These are phyloP conservation scores for Orgyia antiqua DNA, from an alignment of 2,888 invertebrate genomes.

Conservation along the genomic window DNA sequence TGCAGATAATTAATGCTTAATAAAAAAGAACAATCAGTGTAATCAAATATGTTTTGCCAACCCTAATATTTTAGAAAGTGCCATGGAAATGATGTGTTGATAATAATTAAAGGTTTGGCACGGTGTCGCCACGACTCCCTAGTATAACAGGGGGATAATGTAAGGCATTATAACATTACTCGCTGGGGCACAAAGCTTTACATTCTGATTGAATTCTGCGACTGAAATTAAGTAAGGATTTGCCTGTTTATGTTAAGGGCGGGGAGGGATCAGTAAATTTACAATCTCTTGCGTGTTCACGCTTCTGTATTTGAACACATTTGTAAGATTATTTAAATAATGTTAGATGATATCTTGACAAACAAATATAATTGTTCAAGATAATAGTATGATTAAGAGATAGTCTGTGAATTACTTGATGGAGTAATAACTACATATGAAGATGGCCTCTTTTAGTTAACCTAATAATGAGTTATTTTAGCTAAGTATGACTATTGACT, in stretches of 20 bases:
- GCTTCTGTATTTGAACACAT: constrained; percentile 34
- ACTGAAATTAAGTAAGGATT: constrained; percentile 79
- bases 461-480: too few species aligned
- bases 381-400: too few species aligned
- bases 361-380: too few species aligned
- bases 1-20: constrained; percentile 4
- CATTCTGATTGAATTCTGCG: constrained; percentile 76
- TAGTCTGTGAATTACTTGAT: too few species aligned
- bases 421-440: too few species aligned
- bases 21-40: constrained; percentile 8
- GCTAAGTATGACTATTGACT: too few species aligned
- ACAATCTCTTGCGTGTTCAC: constrained; percentile 51
- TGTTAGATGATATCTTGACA: constrained; percentile 14
- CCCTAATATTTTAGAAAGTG: constrained; percentile 58
- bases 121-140: constrained; percentile 56
- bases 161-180: constrained; percentile 74
- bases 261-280: constrained; percentile 70
- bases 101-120: constrained; percentile 76
- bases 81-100: constrained; percentile 76
- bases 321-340: constrained; percentile 15
- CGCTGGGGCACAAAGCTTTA: constrained; percentile 69
- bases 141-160: constrained; percentile 64
- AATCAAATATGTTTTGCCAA: constrained; percentile 32
- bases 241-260: constrained; percentile 71
- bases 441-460: too few species aligned